These are phyloP conservation scores for Saturnia japonica DNA, from an alignment of 2,888 invertebrate genomes.

Conservation along the genomic window DNA sequence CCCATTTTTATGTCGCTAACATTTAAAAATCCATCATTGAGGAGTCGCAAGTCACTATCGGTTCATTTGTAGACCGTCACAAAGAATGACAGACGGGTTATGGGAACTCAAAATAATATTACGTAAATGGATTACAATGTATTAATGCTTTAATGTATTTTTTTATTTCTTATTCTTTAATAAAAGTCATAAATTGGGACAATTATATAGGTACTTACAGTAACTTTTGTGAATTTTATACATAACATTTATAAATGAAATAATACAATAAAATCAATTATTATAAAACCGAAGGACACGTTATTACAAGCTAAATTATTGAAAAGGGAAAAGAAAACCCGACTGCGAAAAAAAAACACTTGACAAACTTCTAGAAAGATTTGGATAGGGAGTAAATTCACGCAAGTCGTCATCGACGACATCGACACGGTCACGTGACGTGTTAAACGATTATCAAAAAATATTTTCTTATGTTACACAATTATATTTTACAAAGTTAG, in stretches of 20 bases:
- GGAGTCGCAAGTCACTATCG: conserved; percentile 67
- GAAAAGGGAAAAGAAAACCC: no score
- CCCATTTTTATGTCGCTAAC: conserved; percentile 62
- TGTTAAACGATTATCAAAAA: no score
- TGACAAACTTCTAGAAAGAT: no score
- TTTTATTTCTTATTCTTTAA: conserved; percentile 19
- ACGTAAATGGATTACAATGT: conserved; percentile 58
- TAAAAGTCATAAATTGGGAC: conserved; percentile 14
- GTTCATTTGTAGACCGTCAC: conserved; percentile 72
- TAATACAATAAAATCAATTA: not conserved
- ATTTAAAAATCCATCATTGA: conserved; percentile 76
- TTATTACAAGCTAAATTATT: no score
- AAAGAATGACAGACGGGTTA: conserved; percentile 69
- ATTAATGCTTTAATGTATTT: conserved; percentile 31
- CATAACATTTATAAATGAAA: not conserved
- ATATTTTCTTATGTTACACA: no score
- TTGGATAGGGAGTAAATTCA: no score
- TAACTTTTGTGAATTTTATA: not conserved
- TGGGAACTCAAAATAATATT: conserved; percentile 72
- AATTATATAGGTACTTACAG: no score
- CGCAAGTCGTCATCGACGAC: no score
- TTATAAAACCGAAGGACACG: no score
- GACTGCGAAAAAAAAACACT: no score
- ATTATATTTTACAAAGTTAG: no score
- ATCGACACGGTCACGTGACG: no score